Evolutionary conservation across 2,797 vertebrate genomes (phyloP).

Genomic region (Trachurus trachurus): DNA sequence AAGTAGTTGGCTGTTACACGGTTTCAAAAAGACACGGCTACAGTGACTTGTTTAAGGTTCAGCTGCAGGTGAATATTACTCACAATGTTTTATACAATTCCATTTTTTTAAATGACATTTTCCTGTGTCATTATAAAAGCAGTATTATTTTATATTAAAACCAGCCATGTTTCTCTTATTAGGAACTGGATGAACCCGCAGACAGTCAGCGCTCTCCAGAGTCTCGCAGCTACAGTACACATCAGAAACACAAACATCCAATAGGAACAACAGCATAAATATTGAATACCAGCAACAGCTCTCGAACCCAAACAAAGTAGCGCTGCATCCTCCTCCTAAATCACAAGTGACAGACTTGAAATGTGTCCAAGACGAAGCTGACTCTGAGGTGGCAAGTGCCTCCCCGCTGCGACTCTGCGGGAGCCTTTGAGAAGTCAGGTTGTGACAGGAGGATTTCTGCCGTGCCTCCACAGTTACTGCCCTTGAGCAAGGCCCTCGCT

Average conservation of each 20-base stretch:
- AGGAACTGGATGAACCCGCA: conserved; percentile 17
- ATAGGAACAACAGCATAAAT: conserved; percentile 42
- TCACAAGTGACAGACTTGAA: conserved; percentile 47
- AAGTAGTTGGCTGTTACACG: conserved; percentile 1
- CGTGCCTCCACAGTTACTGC: not conserved
- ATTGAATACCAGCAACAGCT: conserved; percentile 29
- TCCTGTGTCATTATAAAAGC: not conserved
- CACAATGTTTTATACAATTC: not conserved
- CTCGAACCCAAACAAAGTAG: conserved; percentile 28
- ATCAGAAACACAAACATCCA: conserved; percentile 28
- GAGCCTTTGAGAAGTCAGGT: conserved; percentile 1
- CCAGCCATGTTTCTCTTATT: not conserved
- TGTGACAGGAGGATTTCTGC: conserved; percentile 34
- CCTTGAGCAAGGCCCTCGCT: conserved; percentile 18
- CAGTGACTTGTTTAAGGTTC: not conserved
- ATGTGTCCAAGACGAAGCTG: conserved; percentile 37
- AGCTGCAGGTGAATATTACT: not conserved
- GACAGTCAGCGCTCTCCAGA: conserved; percentile 4
- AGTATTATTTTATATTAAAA: not conserved
- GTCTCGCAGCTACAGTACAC: not conserved
- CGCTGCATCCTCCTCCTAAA: conserved; percentile 18
- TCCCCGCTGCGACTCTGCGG: not conserved
- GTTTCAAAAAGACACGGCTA: conserved; percentile 13
- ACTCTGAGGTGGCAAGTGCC: not conserved
- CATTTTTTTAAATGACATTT: not conserved